These are phyloP conservation scores for Cygnus buccinator DNA, from an alignment of 2,113 vertebrate species.

Conservation along the genomic window DNA sequence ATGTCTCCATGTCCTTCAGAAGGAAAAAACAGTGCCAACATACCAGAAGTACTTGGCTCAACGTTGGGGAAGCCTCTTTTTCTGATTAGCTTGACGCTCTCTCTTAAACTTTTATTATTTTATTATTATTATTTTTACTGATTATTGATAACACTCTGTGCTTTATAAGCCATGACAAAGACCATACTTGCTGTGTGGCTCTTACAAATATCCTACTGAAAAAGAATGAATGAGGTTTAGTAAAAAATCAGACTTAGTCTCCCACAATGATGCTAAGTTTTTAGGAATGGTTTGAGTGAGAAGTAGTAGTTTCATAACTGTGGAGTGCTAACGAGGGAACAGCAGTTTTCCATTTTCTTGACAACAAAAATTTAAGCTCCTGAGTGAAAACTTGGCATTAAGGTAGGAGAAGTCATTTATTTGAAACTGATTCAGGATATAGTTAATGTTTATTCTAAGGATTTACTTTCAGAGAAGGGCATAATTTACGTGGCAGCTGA, in stretches of 20 bases:
- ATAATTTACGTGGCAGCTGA: not conserved
- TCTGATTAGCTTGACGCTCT: not conserved
- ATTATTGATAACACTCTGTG: not conserved
- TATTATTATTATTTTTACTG: not conserved
- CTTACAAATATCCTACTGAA: not conserved
- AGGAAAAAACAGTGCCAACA: not conserved
- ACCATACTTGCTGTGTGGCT: not conserved
- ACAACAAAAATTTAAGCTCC: not conserved
- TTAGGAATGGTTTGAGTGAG: not conserved
- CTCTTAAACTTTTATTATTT: not conserved
- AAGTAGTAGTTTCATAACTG: not conserved
- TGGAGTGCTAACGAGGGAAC: not conserved
- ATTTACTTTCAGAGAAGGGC: not conserved
- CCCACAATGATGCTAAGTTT: not conserved
- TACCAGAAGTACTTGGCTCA: not conserved
- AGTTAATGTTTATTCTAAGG: conserved; percentile 42
- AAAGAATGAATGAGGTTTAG: not conserved
- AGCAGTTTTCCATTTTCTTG: not conserved
- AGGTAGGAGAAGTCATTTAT: not conserved
- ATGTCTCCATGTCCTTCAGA: not conserved
- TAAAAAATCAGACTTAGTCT: not conserved
- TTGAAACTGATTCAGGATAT: conserved; percentile 16
- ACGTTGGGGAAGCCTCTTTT: not conserved
- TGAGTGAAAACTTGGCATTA: not conserved
- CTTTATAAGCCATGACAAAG: not conserved